Percentiles rank a stretch among this genome's conserved stretches.
phyloP scores from a whole-genome alignment of 2,888 invertebrate species.

The Pachliopta kotzebuea region DNA sequence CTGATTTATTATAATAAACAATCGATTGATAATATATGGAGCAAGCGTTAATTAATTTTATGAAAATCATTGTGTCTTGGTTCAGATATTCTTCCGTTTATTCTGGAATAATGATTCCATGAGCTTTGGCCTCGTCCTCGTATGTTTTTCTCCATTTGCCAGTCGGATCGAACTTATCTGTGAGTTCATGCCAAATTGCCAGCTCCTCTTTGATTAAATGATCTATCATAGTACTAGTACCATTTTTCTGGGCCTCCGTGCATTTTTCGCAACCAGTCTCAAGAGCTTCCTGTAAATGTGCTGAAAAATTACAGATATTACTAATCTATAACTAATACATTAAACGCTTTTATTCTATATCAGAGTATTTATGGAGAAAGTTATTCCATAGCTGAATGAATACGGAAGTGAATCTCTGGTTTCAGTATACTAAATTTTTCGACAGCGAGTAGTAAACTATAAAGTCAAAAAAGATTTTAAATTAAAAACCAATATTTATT shows the following conservation, averaged over 20 bases:
- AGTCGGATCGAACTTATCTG: slow-evolving; percentile 85
- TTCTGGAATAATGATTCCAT: slow-evolving; percentile 54
- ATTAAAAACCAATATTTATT: too few relatives aligned
- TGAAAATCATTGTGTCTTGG: background rate
- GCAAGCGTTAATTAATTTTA: background rate
- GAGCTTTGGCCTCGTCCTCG: slow-evolving; percentile 76
- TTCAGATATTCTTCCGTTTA: background rate
- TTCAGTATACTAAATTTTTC: too few relatives aligned
- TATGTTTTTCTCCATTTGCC: slow-evolving; percentile 84
- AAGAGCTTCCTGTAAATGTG: slow-evolving; percentile 83
- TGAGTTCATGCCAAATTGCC: slow-evolving; percentile 82
- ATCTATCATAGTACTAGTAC: slow-evolving; percentile 78
- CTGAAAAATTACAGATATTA: slow-evolving; percentile 53
- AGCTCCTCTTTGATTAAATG: slow-evolving; percentile 84
- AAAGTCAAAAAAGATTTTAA: too few relatives aligned
- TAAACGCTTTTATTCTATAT: too few relatives aligned
- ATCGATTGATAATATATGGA: background rate
- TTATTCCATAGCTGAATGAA: too few relatives aligned
- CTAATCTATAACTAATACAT: too few relatives aligned
- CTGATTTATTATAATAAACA: background rate
- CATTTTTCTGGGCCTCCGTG: slow-evolving; percentile 82
- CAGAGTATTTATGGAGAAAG: too few relatives aligned
- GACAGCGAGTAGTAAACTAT: too few relatives aligned
- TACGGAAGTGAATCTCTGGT: too few relatives aligned
- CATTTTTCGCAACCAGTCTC: slow-evolving; percentile 82